Evolutionary conservation across 2,113 vertebrate genomes (phyloP).

Genomic region (Callipepla squamata): DNA sequence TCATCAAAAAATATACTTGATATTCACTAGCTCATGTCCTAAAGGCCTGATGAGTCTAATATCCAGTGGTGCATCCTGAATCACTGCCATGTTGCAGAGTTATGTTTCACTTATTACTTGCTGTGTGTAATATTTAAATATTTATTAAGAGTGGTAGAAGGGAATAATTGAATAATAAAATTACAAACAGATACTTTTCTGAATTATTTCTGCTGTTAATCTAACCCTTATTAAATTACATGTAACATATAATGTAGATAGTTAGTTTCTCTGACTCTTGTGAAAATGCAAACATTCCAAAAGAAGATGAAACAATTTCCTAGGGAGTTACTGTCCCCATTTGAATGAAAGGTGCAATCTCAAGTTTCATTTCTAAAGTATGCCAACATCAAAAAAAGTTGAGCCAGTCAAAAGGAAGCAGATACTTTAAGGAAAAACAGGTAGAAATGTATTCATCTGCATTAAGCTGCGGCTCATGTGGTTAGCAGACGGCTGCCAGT

Average conservation of each 20-base stretch:
- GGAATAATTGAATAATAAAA: neutral
- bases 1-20: conserved; percentile 40
- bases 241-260: neutral
- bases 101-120: conserved; percentile 9
- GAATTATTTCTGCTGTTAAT: neutral
- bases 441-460: neutral
- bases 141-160: conserved; percentile 12
- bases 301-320: neutral
- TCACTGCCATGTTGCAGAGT: neutral
- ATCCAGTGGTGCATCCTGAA: neutral
- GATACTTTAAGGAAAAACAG: neutral
- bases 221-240: neutral
- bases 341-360: neutral
- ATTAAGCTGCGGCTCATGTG: neutral
- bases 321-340: neutral
- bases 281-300: neutral
- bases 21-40: neutral
- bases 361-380: neutral
- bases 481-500: neutral
- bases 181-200: neutral
- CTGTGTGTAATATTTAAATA: neutral
- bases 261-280: neutral
- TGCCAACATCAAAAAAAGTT: neutral
- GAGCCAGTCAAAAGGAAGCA: neutral
- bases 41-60: neutral